Conservation (phyloP, 2,797 vertebrate genomes). For the Pelobates cultripes region DNA sequence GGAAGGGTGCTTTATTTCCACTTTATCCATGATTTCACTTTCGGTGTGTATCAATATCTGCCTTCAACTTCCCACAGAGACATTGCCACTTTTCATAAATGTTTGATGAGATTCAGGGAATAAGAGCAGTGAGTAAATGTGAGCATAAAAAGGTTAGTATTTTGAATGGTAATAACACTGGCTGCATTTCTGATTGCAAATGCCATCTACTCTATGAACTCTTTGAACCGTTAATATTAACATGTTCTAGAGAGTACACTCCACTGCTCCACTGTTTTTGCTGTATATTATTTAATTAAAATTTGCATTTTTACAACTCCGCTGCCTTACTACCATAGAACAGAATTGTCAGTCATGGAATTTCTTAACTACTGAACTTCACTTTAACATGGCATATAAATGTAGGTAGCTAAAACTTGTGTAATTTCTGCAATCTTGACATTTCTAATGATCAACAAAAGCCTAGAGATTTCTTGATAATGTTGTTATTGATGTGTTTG, state of each 20-base stretch:
- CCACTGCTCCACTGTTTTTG: conserved; percentile 29
- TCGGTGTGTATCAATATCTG: conserved; percentile 48
- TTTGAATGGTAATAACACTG: conserved; percentile 46
- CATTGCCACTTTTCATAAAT: conserved; percentile 52
- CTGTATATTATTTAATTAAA: conserved; percentile 52
- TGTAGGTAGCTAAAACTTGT: conserved; percentile 29
- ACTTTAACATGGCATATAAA: conserved; percentile 34
- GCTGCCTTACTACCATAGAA: conserved; percentile 5
- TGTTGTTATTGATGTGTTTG: conserved; percentile 44
- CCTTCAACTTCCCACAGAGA: conserved; percentile 38
- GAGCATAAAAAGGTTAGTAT: conserved; percentile 48
- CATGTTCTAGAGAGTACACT: conserved; percentile 43
- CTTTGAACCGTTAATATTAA: conserved; percentile 40
- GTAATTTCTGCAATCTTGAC: conserved; percentile 12
- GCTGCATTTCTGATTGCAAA: conserved; percentile 50
- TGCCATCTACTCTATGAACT: conserved; percentile 43
- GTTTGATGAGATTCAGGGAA: conserved; percentile 49
- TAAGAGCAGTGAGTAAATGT: conserved; percentile 46
- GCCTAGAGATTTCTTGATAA: conserved; percentile 50
- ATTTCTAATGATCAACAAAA: conserved; percentile 50
- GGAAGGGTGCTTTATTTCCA: conserved; percentile 36
- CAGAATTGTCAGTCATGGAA: conserved; percentile 29
- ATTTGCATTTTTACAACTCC: conserved; percentile 37
- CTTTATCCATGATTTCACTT: conserved; percentile 39
- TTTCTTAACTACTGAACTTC: conserved; percentile 40